Evolutionary conservation across 2,888 invertebrate genomes (phyloP).

Genomic region (Cabera pusaria): DNA sequence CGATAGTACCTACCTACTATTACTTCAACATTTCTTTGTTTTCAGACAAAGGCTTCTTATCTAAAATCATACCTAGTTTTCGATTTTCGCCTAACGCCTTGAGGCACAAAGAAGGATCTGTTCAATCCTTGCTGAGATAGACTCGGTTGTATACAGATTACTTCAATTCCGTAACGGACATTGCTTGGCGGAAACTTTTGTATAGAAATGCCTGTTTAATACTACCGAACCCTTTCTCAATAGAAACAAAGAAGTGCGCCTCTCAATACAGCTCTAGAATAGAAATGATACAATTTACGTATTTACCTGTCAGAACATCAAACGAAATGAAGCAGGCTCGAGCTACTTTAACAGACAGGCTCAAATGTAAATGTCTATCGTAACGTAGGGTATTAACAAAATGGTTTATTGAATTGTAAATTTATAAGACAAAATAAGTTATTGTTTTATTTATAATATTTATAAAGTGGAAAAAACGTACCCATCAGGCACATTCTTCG

Average conservation of each 20-base stretch:
- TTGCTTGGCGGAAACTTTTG: conserved; percentile 27
- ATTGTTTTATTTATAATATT: too few species aligned
- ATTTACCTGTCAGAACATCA: conserved; percentile 25
- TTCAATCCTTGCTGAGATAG: conserved; percentile 27
- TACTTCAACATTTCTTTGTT: too few species aligned
- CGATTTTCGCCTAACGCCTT: conserved; percentile 14
- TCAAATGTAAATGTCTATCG: conserved; percentile 11
- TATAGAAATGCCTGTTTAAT: conserved; percentile 35
- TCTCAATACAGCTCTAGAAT: conserved; percentile 28
- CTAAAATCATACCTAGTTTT: conserved; percentile 16
- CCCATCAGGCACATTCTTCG: too few species aligned
- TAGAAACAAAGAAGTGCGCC: conserved; percentile 31
- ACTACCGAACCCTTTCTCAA: conserved; percentile 32
- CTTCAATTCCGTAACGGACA: conserved; percentile 27
- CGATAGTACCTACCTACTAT: too few species aligned
- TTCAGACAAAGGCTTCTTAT: conserved; percentile 2
- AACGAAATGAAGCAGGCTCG: conserved; percentile 17
- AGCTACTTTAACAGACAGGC: conserved; percentile 12
- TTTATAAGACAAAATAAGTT: too few species aligned
- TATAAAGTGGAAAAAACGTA: too few species aligned
- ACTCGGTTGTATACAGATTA: conserved; percentile 28
- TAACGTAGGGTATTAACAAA: conserved; percentile 7
- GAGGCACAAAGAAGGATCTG: conserved; percentile 21
- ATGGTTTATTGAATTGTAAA: conserved; percentile 13
- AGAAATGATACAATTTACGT: conserved; percentile 30